Base-by-base conservation (phyloP, 2,888 invertebrate genomes). In the Bombylius discolor region DNA sequence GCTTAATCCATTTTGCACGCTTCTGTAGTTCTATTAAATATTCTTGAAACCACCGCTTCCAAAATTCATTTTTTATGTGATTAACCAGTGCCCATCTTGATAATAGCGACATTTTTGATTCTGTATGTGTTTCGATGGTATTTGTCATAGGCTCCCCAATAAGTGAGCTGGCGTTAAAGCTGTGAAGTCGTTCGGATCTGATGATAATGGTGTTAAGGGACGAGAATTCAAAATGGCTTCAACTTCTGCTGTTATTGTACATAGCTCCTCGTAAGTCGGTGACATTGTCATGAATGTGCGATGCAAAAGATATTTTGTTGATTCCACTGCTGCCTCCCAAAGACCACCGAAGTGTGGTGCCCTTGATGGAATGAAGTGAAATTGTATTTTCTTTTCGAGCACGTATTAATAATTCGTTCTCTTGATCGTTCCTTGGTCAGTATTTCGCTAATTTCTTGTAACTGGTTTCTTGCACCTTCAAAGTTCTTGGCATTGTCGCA, bases 151-250 rank as follows among this genome's bases (percentile, higher is more conserved):
- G 52, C 13, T 51, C 56, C 9, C 62, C 62, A 52, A 62, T 60
- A 11, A 57, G 44, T 61, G 61, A 3, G 52, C 61, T 2, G 62
- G 61, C 1, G 62, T 61, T 1, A 63, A 45, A 0, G 63, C 60
- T 57, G 58, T 56, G 9, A 58, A 53, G 49, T 62, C 61, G 55
- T 61, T 62, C 8, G 62, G 60, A 47, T 62, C 59, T 31, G 58
- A 49, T 13, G 60, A 60, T 36, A 61, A 11, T 8, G 60, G 51
- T 6, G 58, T 56, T 3, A 23, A 23, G 3, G 23, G 23, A 3
- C 62, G 56, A 13, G 64, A 62, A 52, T 64, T 65, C 13, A 65
- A 53, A 46, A 62, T 59, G 5, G 62, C 59, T 56, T 63, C 62
- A 5, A 62, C 56, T 60, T 64, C 60, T 31, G 59, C 49, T 7